Percentiles rank a stretch among this genome's conserved stretches.
Evolutionary conservation across 2,888 invertebrate species (phyloP).

Genomic region (Lasioglossum marginatum): DNA sequence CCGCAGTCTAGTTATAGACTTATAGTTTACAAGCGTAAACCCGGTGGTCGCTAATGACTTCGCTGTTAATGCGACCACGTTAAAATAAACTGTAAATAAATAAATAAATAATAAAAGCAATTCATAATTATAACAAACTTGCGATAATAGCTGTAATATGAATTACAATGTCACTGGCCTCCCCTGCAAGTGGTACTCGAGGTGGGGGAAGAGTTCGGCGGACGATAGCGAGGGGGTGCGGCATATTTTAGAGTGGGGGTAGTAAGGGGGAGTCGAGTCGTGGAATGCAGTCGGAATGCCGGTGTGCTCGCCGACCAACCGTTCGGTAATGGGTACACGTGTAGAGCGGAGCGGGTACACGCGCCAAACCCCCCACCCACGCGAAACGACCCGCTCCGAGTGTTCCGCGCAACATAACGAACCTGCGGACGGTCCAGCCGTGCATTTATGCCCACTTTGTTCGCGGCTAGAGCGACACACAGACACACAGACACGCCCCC

Average conservation of each 20-base stretch:
- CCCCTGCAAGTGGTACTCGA: no score
- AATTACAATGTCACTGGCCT: no score
- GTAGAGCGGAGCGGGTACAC: constrained; percentile 66
- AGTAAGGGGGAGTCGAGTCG: constrained; percentile 35
- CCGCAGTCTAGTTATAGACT: no score
- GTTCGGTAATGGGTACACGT: constrained; percentile 68
- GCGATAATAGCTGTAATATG: no score
- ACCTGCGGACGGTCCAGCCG: constrained; percentile 31
- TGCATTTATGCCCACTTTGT: constrained; percentile 20
- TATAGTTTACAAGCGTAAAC: no score
- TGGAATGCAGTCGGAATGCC: constrained; percentile 74
- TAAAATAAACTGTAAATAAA: no score
- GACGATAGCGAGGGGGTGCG: neutral
- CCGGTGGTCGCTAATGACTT: no score
- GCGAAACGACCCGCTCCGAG: constrained; percentile 58
- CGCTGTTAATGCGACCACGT: no score
- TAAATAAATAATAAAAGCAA: no score
- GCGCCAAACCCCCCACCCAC: constrained; percentile 45
- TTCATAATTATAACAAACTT: no score
- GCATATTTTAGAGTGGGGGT: neutral
- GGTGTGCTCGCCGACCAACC: constrained; percentile 57
- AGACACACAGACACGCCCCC: no score
- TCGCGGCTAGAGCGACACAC: neutral
- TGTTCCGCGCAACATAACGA: constrained; percentile 52
- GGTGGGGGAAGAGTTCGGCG: no score